A percentile compares a stretch with the other conserved stretches of the same genome.
Conservation (phyloP, 2,797 vertebrate genomes). For the Iguana delicatissima region DNA sequence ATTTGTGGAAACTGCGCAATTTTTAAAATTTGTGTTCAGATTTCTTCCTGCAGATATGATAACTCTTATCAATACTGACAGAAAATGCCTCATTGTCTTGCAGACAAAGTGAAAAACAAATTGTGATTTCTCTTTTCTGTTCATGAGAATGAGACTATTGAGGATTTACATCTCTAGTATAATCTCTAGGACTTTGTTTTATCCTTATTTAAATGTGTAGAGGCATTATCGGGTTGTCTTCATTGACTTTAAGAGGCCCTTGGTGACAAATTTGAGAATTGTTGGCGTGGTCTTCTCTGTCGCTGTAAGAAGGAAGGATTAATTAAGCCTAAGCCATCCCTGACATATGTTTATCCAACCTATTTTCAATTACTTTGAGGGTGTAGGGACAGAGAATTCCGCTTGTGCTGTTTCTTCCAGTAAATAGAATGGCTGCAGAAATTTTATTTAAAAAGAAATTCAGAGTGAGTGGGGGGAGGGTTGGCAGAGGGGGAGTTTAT, state of each 20-base stretch:
- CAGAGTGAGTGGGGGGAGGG: background rate
- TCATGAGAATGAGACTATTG: background rate
- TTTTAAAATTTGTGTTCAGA: no score
- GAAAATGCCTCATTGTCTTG: no score
- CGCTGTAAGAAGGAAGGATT: background rate
- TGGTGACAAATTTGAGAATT: slow-evolving; percentile 8
- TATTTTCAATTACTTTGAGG: background rate
- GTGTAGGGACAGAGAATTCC: background rate
- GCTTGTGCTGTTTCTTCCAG: background rate
- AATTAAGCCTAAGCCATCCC: background rate
- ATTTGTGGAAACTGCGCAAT: no score
- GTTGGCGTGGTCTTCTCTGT: background rate
- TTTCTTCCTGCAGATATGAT: no score
- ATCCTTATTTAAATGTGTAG: background rate
- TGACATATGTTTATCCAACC: background rate
- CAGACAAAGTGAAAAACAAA: no score
- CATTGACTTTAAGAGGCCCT: background rate
- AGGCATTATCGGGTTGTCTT: background rate
- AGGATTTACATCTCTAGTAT: background rate
- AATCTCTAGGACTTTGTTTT: slow-evolving; percentile 10
- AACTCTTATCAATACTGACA: no score
- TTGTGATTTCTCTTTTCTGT: background rate
- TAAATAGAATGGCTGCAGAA: background rate
- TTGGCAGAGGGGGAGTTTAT: background rate
- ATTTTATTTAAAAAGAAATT: background rate